These are phyloP conservation scores for Rhinopomastus cyanomelas DNA, from an alignment of 2,113 vertebrate species.

Conservation along the genomic window DNA sequence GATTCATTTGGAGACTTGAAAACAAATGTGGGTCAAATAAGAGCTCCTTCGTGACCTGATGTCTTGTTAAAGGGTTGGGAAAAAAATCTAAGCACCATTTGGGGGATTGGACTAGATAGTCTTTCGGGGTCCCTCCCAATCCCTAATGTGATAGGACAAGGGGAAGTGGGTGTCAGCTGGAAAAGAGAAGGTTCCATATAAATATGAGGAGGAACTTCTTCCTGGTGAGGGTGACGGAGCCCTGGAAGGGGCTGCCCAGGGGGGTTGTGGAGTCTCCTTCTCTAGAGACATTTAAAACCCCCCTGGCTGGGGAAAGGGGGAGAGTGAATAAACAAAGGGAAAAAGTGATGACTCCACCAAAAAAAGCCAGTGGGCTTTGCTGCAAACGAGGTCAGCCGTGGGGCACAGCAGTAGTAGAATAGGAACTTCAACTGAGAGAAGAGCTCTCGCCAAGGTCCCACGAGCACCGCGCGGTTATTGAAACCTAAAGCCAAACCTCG, in stretches of 20 bases:
- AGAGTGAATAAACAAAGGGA: background rate
- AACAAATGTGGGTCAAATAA: background rate
- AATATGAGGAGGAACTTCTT: too few relatives aligned
- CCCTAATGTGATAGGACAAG: too few relatives aligned
- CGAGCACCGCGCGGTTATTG: conserved; percentile 46
- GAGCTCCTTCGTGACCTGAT: background rate
- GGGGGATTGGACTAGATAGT: too few relatives aligned
- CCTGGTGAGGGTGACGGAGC: too few relatives aligned
- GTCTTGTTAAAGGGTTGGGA: background rate
- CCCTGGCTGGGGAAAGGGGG: background rate
- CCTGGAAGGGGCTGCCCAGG: too few relatives aligned
- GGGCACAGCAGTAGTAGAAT: conserved; percentile 45
- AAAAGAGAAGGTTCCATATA: too few relatives aligned
- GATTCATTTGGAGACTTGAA: background rate
- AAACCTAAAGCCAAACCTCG: conserved; percentile 64
- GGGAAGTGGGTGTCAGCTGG: too few relatives aligned
- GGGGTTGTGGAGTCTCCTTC: too few relatives aligned
- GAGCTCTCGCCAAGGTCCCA: conserved; percentile 47
- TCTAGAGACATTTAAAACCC: too few relatives aligned
- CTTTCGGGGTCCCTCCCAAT: too few relatives aligned
- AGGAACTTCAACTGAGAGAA: conserved; percentile 60
- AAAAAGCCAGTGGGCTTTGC: conserved; percentile 20
- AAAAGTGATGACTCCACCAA: conserved; percentile 51
- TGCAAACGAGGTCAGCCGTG: conserved; percentile 42
- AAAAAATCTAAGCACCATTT: background rate